A percentile compares a stretch with the other conserved stretches of the same genome.
Conservation (phyloP, 2,888 invertebrate species). For the Rotaria socialis region DNA sequence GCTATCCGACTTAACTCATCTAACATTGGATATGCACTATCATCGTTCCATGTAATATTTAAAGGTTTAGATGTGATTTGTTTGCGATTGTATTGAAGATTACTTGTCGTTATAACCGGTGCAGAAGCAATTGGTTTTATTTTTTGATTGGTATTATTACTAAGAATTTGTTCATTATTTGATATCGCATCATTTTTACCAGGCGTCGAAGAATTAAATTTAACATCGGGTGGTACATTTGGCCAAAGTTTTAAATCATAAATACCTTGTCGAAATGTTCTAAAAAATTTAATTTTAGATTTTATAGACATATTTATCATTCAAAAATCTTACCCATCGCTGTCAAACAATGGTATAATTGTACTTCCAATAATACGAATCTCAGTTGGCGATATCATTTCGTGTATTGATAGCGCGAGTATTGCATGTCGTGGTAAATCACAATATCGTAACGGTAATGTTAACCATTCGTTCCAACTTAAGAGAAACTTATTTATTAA, state of each 20-base stretch:
- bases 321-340: conserved; percentile 68
- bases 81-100: not conserved
- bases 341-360: conserved; percentile 84
- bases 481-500: conserved; percentile 65
- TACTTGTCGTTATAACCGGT: not conserved
- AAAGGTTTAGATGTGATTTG: not conserved
- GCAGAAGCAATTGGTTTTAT: not conserved
- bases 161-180: conserved; percentile 35
- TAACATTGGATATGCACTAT: conserved; percentile 44
- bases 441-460: conserved; percentile 79
- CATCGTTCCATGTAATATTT: conserved; percentile 14
- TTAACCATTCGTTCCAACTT: conserved; percentile 97
- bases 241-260: conserved; percentile 87
- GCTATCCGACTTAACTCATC: conserved; percentile 77
- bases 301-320: no score
- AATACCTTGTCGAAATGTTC: conserved; percentile 66
- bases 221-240: conserved; percentile 74
- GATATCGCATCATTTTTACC: conserved; percentile 57
- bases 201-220: conserved; percentile 70
- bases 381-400: conserved; percentile 64
- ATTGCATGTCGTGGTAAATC: conserved; percentile 82
- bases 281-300: conserved; percentile 48
- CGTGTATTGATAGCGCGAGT: conserved; percentile 80
- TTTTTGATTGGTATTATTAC: conserved; percentile 6
- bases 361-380: conserved; percentile 77